Evolutionary conservation across 1,140 invertebrate genomes (phyloP), one percentile per base, ranked within the genome.

Genomic region (Plectrocnemia conspersa): DNA sequence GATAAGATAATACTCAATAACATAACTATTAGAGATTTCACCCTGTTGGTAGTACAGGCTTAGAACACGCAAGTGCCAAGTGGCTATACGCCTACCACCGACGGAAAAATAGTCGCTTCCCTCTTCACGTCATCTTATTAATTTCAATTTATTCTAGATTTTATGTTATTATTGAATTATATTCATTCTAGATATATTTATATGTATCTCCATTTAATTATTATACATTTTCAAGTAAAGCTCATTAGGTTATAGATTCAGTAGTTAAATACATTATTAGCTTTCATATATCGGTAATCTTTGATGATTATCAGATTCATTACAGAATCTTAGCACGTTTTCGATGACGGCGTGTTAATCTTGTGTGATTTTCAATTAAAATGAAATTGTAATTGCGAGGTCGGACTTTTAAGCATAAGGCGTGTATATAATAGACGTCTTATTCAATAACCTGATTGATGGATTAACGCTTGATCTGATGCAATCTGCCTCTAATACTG

Each of bases 301-400:
- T 33, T 15, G 32, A 15, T 13, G 16, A 33, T 15, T 33, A 33
- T 29, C 6, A 29, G n/a, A 29, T 33, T 9, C 2, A 13, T 15
- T 11, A 33, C 16, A 11, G 3, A 13, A 11, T n/a, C 27, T 3
- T 33, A 11, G 32, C 32, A 9, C 16, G n/a, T 15, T 33, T 9
- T 11, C n/a, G 9, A 33, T n/a, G 6, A 7, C 11, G 2, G 32
- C n/a, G 32, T 13, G 2, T 11, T 9, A 9, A 15, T 33, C 32
- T 33, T 11, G 16, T 33, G n/a, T 16, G 19, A 45, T 45, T 45
- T 23, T 45, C 18, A 45, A 45, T 45, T 45, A 45, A 45, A 45
- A 7, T 16, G 35, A 38, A 38, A 9, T 38, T 45, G 42, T 45
- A 23, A 25, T 23, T 11, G 38, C 42, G 22, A 22, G 42, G 42